These are phyloP conservation scores for Mystacides longicornis DNA, from an alignment of 2,888 invertebrate genomes.

Conservation along the genomic window DNA sequence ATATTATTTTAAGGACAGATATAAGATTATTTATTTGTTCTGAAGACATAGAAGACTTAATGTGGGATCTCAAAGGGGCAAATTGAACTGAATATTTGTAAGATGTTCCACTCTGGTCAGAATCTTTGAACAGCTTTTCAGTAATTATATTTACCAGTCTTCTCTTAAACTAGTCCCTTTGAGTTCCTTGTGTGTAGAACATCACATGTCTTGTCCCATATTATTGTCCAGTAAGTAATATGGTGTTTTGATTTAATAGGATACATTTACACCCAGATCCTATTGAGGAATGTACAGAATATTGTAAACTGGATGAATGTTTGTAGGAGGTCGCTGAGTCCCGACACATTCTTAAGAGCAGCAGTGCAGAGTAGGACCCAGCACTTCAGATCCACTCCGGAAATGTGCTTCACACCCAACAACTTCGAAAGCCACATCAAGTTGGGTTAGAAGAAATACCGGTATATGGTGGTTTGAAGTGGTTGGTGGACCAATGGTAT, in stretches of 20 bases:
- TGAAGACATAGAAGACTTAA: too few relatives aligned
- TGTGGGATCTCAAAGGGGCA: too few relatives aligned
- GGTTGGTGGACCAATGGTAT: too few relatives aligned
- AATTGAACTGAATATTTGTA: too few relatives aligned
- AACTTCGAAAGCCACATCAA: slow-evolving; percentile 21
- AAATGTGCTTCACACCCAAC: slow-evolving; percentile 17
- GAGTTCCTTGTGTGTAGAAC: too few relatives aligned
- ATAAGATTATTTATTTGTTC: too few relatives aligned
- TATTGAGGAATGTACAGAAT: not conserved
- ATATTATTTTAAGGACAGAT: not conserved
- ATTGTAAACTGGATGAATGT: not conserved
- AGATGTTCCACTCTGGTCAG: too few relatives aligned
- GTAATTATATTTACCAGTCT: too few relatives aligned
- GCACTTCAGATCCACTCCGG: slow-evolving; percentile 11
- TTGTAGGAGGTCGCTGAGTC: slow-evolving; percentile 23
- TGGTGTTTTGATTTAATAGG: not conserved
- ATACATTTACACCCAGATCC: not conserved
- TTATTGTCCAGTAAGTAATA: too few relatives aligned
- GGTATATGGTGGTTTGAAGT: not conserved
- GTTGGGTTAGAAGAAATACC: slow-evolving; percentile 10
- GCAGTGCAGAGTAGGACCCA: slow-evolving; percentile 10
- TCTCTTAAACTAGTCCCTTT: too few relatives aligned
- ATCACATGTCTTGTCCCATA: too few relatives aligned
- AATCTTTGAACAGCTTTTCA: too few relatives aligned
- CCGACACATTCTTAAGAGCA: slow-evolving; percentile 17